Conservation (phyloP, 2,888 invertebrate species). For the Acanthosepion esculentum region DNA sequence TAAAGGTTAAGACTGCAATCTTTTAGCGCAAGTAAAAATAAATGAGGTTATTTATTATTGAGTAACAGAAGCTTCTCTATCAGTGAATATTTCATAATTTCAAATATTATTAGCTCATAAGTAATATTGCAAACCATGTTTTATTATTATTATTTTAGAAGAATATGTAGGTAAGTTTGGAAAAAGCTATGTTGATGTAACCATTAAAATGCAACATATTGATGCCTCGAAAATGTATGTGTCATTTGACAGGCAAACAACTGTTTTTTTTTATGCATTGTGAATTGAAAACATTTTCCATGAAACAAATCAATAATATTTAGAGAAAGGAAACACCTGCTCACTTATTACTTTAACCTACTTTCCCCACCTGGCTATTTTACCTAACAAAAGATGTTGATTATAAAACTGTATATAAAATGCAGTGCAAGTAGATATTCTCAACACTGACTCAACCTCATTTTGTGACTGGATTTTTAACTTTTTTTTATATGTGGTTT, state of each 20-base stretch:
- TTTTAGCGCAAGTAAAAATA: too few relatives aligned
- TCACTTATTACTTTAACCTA: constrained; percentile 33
- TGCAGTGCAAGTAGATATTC: neutral
- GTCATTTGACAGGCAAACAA: neutral
- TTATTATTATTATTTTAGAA: too few relatives aligned
- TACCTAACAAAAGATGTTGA: neutral
- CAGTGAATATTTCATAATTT: too few relatives aligned
- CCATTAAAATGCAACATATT: neutral
- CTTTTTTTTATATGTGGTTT: neutral
- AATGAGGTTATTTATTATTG: too few relatives aligned
- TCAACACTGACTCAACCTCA: neutral
- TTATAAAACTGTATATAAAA: neutral
- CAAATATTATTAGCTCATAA: too few relatives aligned
- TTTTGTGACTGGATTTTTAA: neutral
- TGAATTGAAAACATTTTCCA: constrained; percentile 33
- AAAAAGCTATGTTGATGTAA: neutral
- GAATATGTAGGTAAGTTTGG: too few relatives aligned
- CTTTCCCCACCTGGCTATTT: constrained; percentile 16
- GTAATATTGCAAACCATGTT: too few relatives aligned
- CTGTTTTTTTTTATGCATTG: constrained; percentile 24
- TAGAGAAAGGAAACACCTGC: constrained; percentile 33
- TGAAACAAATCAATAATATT: neutral
- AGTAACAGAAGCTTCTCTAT: too few relatives aligned
- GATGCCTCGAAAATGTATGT: neutral
- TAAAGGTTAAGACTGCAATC: too few relatives aligned